Base-by-base conservation (phyloP, 2,888 invertebrate species). In the Baccha elongata region DNA sequence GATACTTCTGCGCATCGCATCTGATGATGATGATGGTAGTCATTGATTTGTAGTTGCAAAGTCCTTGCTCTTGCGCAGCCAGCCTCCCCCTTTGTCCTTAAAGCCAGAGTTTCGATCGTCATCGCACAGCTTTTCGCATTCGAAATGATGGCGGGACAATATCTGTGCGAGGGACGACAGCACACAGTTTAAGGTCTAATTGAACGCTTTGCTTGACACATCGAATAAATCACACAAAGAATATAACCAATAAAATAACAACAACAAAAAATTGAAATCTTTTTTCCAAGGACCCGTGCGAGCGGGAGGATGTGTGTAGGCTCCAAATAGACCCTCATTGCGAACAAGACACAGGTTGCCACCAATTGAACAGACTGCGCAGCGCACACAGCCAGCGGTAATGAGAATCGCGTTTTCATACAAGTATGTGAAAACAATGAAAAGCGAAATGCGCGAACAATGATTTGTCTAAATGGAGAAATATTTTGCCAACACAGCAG, bases 141-240 rank as follows among this genome's bases (percentile, higher is more conserved):
- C 32, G 44, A 37, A 40, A 58, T 58, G 58, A 17, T 21, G 26
- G 37, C 52, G 52, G 65, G 81, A 69, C 80, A 74, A 64, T 74
- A 74, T 69, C 69, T 71, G 65, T 76, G 62, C 67, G 71, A 65
- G 71, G 71, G 71, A 76, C 81, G 72, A 83, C 71, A 67, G 84
- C 86, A 86, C 87, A 87, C 89, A 89, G 89, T 88, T 89, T 88
- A 88, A 89, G 88, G 88, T 88, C 90, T 90, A 90, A 90, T 90
- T 90, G 90, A 90, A 90, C 90, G 90, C 90, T 90, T 88, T 90
- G 88, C 87, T 87, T 89, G 90, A 89, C 90, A 90, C 89, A 88
- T 89, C 87, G 88, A 88, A 90, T 90, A 90, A 90, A 90, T 90
- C 90, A 90, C 89, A 87, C 84, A 86, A 87, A 50, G 78, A 72